Base-by-base conservation (phyloP, 1,140 invertebrate species). In the Campoletis sonorensis region DNA sequence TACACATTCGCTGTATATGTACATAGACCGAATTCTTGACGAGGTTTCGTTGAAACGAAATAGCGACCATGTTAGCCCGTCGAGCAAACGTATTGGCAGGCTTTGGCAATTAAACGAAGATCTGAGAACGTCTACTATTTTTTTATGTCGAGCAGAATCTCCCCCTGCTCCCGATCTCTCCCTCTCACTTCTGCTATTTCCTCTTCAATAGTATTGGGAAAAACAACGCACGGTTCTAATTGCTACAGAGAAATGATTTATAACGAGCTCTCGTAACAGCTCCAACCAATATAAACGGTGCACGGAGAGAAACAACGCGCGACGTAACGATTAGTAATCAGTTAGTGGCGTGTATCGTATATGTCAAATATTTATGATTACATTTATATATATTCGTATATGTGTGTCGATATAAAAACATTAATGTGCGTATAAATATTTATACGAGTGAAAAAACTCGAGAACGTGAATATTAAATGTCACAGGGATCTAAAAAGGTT, bases 181-280 rank as follows among this genome's bases (percentile, higher is more conserved):
- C n/a, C n/a, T n/a, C n/a, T n/a, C n/a, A n/a, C n/a, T n/a, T n/a
- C n/a, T n/a, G n/a, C n/a, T n/a, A n/a, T n/a, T n/a, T n/a, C n/a
- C n/a, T n/a, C n/a, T n/a, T n/a, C n/a, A 15, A 49, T 49, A 51
- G 71, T 49, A 51, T 73, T n/a, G 71, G 40, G 51, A 73, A 73
- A 73, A 58, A 1, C 4, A 4, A 21, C 71, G 40, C 8, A 4
- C 18, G 71, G 71, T 37, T 73, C 37, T 73, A 73, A 73, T 73
- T 73, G 40, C 71, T 21, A 49, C 11, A 40, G 40, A n/a, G 40
- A 73, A 73, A 73, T 73, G 40, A 73, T 73, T 73, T 73, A 73
- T 40, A 73, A 33, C 30, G 30, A 33, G 30, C 11, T 73, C 10
- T 73, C n/a, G 71, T 23, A 51, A 37, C 71, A 73, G 71, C 71